Evolutionary conservation across 64 coral and sea anemone genomes (phyloP).

Genomic region (Anthopleura sola): DNA sequence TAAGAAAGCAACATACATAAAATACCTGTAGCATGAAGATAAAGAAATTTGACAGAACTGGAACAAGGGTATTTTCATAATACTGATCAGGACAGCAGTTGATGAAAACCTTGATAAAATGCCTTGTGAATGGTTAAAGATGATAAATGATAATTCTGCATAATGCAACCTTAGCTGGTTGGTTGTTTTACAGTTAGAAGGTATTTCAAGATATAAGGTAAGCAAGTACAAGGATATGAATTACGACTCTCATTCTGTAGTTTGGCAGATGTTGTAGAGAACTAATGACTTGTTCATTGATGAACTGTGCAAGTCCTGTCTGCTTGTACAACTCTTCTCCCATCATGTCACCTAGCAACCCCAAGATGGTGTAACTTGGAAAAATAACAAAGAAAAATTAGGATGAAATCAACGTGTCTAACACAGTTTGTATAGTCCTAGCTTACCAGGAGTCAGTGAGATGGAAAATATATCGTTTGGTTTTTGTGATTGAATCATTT

Average conservation of each 20-base stretch:
- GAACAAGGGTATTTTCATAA: constrained; percentile 24
- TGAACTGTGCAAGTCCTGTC: constrained; percentile 12
- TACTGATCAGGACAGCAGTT: constrained; percentile 24
- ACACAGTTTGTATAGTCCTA: too few species aligned
- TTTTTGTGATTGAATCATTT: neutral
- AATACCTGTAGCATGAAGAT: constrained; percentile 45
- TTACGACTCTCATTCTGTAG: constrained; percentile 53
- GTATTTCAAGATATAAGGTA: neutral
- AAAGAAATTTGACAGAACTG: constrained; percentile 39
- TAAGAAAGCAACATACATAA: too few species aligned
- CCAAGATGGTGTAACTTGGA: constrained; percentile 38
- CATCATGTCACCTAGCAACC: constrained; percentile 19
- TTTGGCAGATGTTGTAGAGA: constrained; percentile 48
- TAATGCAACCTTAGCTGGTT: too few species aligned
- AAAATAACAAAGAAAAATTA: neutral
- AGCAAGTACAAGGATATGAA: constrained; percentile 46
- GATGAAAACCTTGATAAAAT: constrained; percentile 50
- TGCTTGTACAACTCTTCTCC: constrained; percentile 34
- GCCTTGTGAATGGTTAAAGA: constrained; percentile 29
- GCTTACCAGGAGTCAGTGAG: constrained; percentile 21
- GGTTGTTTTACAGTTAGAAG: neutral
- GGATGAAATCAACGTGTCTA: neutral
- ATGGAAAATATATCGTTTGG: constrained; percentile 7
- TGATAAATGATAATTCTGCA: neutral
- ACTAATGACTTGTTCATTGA: constrained; percentile 33